Evolutionary conservation across 2,888 invertebrate genomes (phyloP).

Genomic region (Norana najaformis): DNA sequence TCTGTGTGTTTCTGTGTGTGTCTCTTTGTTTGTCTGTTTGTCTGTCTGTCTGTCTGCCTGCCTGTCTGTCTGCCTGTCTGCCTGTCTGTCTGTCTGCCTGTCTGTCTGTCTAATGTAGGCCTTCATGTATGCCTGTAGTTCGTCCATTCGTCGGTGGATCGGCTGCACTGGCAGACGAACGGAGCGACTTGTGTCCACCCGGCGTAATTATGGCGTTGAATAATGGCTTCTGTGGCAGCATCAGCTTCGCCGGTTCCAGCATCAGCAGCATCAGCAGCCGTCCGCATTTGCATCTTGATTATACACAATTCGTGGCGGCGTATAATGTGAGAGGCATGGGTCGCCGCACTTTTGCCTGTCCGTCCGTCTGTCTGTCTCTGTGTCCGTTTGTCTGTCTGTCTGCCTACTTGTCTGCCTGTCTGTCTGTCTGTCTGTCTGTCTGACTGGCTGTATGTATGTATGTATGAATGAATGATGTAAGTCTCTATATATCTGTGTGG

Average conservation of each 20-base stretch:
- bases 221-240: background rate
- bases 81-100: background rate
- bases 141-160: too few species aligned
- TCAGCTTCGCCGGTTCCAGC: background rate
- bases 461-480: too few species aligned
- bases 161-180: background rate
- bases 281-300: background rate
- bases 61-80: background rate
- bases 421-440: background rate
- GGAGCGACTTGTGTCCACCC: background rate
- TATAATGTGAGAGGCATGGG: background rate
- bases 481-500: too few species aligned
- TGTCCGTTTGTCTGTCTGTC: background rate
- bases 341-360: too few species aligned
- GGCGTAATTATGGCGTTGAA: background rate
- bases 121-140: background rate
- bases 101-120: background rate
- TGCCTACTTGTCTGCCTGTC: too few species aligned
- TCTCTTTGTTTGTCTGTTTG: background rate
- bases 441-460: background rate
- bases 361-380: background rate
- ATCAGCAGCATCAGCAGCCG: background rate
- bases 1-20: background rate
- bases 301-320: constrained; percentile 4
- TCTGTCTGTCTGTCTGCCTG: constrained; percentile 1